Evolutionary conservation across 2,797 vertebrate genomes (phyloP).

Genomic region (Myotis findleyi): DNA sequence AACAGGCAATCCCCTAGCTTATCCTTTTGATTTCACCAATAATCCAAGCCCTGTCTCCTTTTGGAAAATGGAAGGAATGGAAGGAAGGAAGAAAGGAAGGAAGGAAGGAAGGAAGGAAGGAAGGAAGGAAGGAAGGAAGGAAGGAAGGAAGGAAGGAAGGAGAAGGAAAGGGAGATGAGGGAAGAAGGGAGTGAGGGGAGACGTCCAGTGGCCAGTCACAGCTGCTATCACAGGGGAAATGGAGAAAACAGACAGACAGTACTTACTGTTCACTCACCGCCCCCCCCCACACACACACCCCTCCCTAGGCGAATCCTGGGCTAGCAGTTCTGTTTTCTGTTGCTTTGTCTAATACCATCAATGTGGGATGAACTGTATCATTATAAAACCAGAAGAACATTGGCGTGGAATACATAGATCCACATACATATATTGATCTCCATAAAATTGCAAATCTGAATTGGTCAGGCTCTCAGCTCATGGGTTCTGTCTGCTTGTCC

Average conservation of each 20-base stretch:
- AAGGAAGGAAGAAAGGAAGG: too few species aligned
- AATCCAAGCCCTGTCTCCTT: not conserved
- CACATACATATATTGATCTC: not conserved
- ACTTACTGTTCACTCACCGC: too few species aligned
- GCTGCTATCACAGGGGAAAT: not conserved
- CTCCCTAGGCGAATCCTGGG: not conserved
- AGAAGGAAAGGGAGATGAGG: not conserved
- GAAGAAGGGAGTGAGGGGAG: not conserved
- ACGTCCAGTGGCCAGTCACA: not conserved
- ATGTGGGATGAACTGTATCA: not conserved
- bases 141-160: not conserved
- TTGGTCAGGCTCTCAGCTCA: not conserved
- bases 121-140: not conserved
- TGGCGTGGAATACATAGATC: not conserved
- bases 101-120: not conserved
- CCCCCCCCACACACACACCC: too few species aligned
- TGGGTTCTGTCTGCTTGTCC: not conserved
- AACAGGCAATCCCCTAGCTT: not conserved
- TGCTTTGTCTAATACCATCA: not conserved
- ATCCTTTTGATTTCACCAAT: conserved; percentile 37
- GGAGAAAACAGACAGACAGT: not conserved
- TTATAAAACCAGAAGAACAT: not conserved
- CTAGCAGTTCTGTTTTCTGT: not conserved
- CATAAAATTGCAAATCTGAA: not conserved
- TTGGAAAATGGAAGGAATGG: not conserved